Evolutionary conservation across 2,113 vertebrate species (phyloP).

Genomic region (Campylomormyrus tamandua): DNA sequence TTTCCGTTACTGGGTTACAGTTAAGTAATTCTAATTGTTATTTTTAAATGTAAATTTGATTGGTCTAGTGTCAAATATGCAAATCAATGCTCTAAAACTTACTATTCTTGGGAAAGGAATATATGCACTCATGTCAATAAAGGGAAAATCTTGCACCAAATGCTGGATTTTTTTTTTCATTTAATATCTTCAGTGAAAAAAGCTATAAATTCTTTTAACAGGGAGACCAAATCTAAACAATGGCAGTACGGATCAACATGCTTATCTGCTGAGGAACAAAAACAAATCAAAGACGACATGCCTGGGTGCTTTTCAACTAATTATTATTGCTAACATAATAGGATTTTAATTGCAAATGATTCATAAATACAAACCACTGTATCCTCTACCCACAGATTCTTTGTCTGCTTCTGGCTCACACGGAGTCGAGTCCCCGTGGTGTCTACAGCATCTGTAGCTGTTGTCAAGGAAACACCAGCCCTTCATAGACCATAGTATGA

Average conservation of each 20-base stretch:
- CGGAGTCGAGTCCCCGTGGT: not conserved
- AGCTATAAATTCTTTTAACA: not conserved
- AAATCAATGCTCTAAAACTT: not conserved
- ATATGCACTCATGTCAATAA: not conserved
- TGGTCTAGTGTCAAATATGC: not conserved
- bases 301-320: conserved; percentile 3
- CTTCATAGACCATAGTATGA: not conserved
- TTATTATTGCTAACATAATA: conserved; percentile 3
- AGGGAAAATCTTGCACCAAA: not conserved
- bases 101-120: not conserved
- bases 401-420: not conserved
- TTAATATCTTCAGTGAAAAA: not conserved
- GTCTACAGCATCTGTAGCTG: conserved; percentile 1
- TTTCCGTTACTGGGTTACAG: not conserved
- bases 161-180: not conserved
- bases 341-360: conserved; percentile 10
- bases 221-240: not conserved
- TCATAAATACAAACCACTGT: conserved; percentile 7
- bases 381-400: not conserved
- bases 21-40: not conserved
- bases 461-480: conserved; percentile 2
- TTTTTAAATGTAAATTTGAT: not conserved
- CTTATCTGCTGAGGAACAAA: not conserved
- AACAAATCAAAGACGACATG: not conserved
- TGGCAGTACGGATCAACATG: not conserved